Base-by-base conservation (phyloP, 2,113 vertebrate genomes). In the Glaucidium brasilianum region DNA sequence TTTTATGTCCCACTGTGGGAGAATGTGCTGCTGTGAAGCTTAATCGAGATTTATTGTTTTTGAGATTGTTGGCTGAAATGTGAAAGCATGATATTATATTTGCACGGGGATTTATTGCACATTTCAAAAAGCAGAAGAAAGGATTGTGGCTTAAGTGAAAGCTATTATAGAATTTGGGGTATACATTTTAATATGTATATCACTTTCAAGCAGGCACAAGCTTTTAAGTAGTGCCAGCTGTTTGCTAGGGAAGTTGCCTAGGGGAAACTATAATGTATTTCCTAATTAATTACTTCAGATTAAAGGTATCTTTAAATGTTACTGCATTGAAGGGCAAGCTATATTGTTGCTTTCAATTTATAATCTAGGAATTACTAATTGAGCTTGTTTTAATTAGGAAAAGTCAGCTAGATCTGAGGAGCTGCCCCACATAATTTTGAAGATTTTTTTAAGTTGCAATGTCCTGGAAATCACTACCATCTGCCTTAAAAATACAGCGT, bases 311-410 rank as follows among this genome's bases (percentile, higher is more conserved):
- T 93, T 81, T 60, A 78, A 97, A 88, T 56, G 23, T 35, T 82
- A 66, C 85, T 93, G 52, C 64, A 68, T 43, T 78, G 79, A 84
- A 94, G 67, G 47, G 56, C 80, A 92, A 81, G 55, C 26, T 37
- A 37, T 26, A 56, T 35, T 7, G 10, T 20, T 69, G 78, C 83
- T 88, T 96, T 86, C 85, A 88, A 88, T 14, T 88, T 90, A 19
- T 30, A 92, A 64, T 59, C 63, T 69, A 74, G 63, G 86, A 87
- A 83, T 63, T 77, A 60, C 73, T 96, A 83, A 92, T 85, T 92
- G 37, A 90, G 72, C 85, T 74, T 52, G 45, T 80, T 95, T 96
- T 93, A 93, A 95, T 95, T 94, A 93, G 95, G n/a, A 92, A 88
- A 73, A 92, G n/a, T 67, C 56, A 62, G 34, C 37, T 55, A 55